Percentiles rank a stretch among this genome's conserved stretches.
Evolutionary conservation across 2,797 vertebrate genomes (phyloP).

Genomic region (Diglossa cyanea): DNA sequence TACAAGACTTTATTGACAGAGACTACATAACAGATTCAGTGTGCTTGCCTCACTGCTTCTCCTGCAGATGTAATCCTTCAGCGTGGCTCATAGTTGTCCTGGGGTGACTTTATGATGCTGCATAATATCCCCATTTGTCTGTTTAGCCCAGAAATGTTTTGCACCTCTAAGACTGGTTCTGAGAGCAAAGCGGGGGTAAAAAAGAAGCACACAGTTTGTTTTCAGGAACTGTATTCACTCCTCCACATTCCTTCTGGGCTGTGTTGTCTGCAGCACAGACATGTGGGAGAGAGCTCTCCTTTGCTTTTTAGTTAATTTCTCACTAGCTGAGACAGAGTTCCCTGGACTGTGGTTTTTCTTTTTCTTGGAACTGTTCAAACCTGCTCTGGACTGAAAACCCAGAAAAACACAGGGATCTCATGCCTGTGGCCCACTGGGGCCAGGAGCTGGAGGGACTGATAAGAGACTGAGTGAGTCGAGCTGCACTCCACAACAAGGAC

Average conservation of each 20-base stretch:
- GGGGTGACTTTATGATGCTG: background rate
- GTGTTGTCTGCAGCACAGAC: background rate
- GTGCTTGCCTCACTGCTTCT: background rate
- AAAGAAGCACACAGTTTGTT: background rate
- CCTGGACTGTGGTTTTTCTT: background rate
- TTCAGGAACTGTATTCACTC: background rate
- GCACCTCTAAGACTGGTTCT: background rate
- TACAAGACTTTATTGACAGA: background rate
- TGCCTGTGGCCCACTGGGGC: too few species aligned
- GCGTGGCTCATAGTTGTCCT: background rate
- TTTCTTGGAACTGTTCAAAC: background rate
- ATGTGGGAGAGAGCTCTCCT: background rate
- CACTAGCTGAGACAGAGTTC: background rate
- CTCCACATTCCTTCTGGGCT: background rate
- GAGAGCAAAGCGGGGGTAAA: background rate
- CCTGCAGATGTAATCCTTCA: background rate
- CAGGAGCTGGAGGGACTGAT: accelerated
- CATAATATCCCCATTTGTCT: background rate
- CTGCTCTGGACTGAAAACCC: background rate
- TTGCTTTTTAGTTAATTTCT: background rate
- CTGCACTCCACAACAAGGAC: too few species aligned
- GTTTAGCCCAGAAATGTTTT: background rate
- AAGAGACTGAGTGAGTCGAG: background rate
- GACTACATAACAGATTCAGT: background rate
- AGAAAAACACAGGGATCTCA: background rate